Base-by-base conservation (phyloP, 2,888 invertebrate genomes). In the Drosophila algonquin region DNA sequence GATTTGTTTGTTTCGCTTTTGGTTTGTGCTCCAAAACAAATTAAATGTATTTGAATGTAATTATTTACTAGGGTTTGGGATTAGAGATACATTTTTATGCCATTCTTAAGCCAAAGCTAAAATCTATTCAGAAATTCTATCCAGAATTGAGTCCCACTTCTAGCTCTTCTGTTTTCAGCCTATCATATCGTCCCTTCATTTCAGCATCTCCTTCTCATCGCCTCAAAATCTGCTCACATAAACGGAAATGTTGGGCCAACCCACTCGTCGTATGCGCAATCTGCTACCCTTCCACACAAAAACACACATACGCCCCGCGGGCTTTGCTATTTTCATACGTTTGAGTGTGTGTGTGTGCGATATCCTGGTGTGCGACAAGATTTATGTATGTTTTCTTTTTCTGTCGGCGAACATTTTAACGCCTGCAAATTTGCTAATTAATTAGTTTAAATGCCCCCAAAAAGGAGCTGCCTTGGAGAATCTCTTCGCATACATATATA, bases 361-460 rank as follows among this genome's bases (percentile, higher is more conserved):
- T 55, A 12, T 80, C 83, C 76, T 82, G 81, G 57, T 81, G 82
- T 65, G 87, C 76, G 76, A 79, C 74, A 87, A 87, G 85, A 83
- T 83, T 83, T 87, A 83, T 85, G 85, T 71, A 16, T 65, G 77
- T 68, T 87, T 84, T 82, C 75, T 87, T 84, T 85, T 82, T 53
- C 69, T 73, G 82, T 63, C 87, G 55, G 63, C 65, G 69, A 76
- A 85, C 87, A 83, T 87, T 85, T 85, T 69, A 84, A 80, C 86
- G 87, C 83, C 83, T 85, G 75, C 75, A 79, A 85, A 88, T 87
- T 86, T 65, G 72, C 79, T 85, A 88, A 85, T 85, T 85, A 85
- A 85, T 85, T 85, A 72, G 86, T 83, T 83, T 77, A 83, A 79
- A 71, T 71, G 47, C 14, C 4, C 6, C 27, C 16, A 30, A 46